Percentiles rank a stretch among this genome's conserved stretches.
phyloP scores from a whole-genome alignment of 2,888 invertebrate genomes.

The Bombylius discolor region DNA sequence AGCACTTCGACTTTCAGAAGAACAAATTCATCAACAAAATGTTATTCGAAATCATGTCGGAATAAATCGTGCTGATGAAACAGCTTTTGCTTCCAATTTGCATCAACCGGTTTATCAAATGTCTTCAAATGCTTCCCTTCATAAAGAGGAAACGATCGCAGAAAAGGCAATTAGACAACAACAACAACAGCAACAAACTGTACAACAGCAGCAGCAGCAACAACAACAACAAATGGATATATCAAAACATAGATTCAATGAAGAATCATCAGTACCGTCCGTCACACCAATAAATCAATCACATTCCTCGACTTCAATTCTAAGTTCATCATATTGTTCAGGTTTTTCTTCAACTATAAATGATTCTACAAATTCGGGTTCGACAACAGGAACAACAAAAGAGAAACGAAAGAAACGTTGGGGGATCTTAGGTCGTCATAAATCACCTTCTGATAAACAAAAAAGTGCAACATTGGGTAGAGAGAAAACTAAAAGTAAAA shows the following conservation, averaged over 20 bases:
- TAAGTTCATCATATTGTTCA: constrained; percentile 27
- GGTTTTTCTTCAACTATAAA: constrained; percentile 20
- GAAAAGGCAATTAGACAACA: constrained; percentile 19
- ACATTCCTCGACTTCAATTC: constrained; percentile 27
- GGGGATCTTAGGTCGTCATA: constrained; percentile 53
- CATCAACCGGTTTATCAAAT: not conserved
- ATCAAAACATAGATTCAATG: constrained; percentile 12
- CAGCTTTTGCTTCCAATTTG: not conserved
- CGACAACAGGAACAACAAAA: constrained; percentile 31
- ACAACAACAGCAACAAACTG: constrained; percentile 29
- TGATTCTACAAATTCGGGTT: constrained; percentile 28
- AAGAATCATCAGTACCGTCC: constrained; percentile 17
- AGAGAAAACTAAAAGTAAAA: constrained; percentile 42
- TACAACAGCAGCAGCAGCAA: constrained; percentile 19
- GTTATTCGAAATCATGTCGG: not conserved
- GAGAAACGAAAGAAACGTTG: constrained; percentile 52
- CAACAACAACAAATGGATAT: constrained; percentile 12
- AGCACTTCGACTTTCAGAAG: not conserved
- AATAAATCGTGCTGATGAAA: not conserved
- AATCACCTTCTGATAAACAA: constrained; percentile 37
- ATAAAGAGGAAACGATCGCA: constrained; percentile 25
- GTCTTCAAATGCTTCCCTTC: constrained; percentile 14
- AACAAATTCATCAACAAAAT: not conserved
- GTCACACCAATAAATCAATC: constrained; percentile 11
- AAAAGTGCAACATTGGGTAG: constrained; percentile 58